phyloP scores from a whole-genome alignment of 2,888 invertebrate genomes.

The Alviniconcha strummeri region DNA sequence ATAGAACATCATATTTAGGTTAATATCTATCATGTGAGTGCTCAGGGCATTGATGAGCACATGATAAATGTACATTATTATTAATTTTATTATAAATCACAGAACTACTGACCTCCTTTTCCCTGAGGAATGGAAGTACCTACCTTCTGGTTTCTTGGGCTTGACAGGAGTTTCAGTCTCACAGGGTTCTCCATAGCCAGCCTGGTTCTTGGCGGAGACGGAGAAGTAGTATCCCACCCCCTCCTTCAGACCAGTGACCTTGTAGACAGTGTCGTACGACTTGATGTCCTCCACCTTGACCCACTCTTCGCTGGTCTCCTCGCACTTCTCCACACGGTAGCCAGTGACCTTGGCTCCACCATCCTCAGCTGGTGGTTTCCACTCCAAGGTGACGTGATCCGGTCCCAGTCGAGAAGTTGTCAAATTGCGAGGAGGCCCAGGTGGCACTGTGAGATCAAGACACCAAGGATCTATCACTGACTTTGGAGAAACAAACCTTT shows the following conservation, averaged over 20 bases:
- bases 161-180: slow-evolving; percentile 41
- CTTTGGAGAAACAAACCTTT: too few species aligned
- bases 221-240: slow-evolving; percentile 60
- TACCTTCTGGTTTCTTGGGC: slow-evolving; percentile 43
- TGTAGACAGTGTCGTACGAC: slow-evolving; percentile 39
- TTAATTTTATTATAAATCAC: too few species aligned
- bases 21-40: too few species aligned
- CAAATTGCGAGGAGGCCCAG: slow-evolving; percentile 53
- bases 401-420: slow-evolving; percentile 47
- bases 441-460: slow-evolving; percentile 63
- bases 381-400: slow-evolving; percentile 50
- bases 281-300: slow-evolving; percentile 41
- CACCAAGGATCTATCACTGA: too few species aligned
- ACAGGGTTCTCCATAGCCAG: slow-evolving; percentile 41
- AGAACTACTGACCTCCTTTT: too few species aligned
- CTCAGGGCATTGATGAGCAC: too few species aligned
- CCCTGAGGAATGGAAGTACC: background rate
- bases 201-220: slow-evolving; percentile 62
- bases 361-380: slow-evolving; percentile 52
- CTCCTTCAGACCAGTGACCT: slow-evolving; percentile 48
- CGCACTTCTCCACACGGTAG: slow-evolving; percentile 50
- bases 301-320: slow-evolving; percentile 43
- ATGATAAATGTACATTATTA: too few species aligned
- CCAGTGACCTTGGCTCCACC: slow-evolving; percentile 57
- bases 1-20: too few species aligned